Percentiles rank a stretch among this genome's conserved stretches.
These are phyloP conservation scores for Tipula vernalis DNA, from an alignment of 2,888 invertebrate genomes.

Conservation along the genomic window DNA sequence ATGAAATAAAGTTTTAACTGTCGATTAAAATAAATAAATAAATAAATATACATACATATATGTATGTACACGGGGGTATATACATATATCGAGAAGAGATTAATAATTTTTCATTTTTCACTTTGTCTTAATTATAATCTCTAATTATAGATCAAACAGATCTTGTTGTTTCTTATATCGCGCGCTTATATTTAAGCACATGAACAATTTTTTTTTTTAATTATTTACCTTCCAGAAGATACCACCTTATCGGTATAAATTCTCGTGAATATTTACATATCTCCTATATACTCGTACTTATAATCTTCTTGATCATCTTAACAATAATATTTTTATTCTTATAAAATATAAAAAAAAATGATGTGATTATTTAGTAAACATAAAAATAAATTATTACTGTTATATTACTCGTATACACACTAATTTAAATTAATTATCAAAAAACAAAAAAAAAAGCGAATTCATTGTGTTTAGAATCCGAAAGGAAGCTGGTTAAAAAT, in stretches of 20 bases:
- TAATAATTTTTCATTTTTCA: neutral
- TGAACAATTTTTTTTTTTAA: neutral
- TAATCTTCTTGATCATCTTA: neutral
- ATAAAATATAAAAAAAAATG: neutral
- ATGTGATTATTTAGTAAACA: neutral
- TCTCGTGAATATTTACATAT: neutral
- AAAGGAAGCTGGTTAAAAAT: neutral
- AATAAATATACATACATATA: neutral
- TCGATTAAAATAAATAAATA: neutral
- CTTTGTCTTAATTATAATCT: slow-evolving; percentile 4
- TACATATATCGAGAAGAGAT: neutral
- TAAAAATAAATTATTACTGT: neutral
- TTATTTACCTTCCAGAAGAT: neutral
- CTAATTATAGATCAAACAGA: neutral
- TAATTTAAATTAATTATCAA: slow-evolving; percentile 4
- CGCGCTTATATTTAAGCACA: neutral
- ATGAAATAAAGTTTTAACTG: slow-evolving; percentile 4
- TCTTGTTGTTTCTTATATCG: neutral
- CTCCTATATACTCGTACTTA: neutral
- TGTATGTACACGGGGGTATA: neutral
- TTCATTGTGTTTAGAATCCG: neutral
- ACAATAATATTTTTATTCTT: neutral
- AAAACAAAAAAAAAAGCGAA: neutral
- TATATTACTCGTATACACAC: neutral
- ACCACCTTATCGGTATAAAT: neutral